These are phyloP conservation scores for Vulpes ferrilata DNA, from an alignment of 2,113 vertebrate genomes.

Conservation along the genomic window DNA sequence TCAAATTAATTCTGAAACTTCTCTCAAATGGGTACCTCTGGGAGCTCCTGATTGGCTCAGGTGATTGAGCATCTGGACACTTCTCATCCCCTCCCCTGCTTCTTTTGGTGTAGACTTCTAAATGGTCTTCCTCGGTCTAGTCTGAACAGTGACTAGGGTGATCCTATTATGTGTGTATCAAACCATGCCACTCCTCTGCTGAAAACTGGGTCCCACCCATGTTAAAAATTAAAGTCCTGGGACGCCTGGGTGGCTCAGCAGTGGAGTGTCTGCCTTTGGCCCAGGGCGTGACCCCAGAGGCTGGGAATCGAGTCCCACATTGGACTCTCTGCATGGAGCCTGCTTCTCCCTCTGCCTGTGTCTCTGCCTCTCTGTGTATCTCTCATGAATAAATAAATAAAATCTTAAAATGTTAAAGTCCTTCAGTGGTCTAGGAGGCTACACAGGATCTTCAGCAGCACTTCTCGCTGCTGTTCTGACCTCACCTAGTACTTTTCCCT, in stretches of 20 bases:
- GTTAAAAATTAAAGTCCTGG: constrained; percentile 2
- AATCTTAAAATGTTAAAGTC: neutral
- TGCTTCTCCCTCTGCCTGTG: too few relatives aligned
- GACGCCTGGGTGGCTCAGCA: too few relatives aligned
- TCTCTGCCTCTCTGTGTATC: too few relatives aligned
- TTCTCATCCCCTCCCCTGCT: neutral
- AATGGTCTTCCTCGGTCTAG: neutral
- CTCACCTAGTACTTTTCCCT: neutral
- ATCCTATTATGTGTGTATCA: neutral
- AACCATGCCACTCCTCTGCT: neutral
- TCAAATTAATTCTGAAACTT: neutral
- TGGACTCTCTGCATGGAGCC: too few relatives aligned
- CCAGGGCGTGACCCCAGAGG: too few relatives aligned
- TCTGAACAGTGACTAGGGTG: neutral
- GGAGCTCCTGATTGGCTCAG: neutral
- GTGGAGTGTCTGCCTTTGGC: too few relatives aligned
- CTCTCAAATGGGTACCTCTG: neutral
- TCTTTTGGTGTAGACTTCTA: constrained; percentile 4
- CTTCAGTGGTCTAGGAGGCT: neutral
- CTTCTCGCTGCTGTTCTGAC: neutral
- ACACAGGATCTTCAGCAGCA: neutral
- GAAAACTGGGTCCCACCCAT: neutral
- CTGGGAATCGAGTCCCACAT: too few relatives aligned
- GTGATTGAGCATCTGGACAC: neutral
- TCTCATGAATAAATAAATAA: too few relatives aligned